A percentile compares a stretch with the other conserved stretches of the same genome.
Evolutionary conservation across 2,797 vertebrate genomes (phyloP).

Genomic region (Enteromius treurensis): DNA sequence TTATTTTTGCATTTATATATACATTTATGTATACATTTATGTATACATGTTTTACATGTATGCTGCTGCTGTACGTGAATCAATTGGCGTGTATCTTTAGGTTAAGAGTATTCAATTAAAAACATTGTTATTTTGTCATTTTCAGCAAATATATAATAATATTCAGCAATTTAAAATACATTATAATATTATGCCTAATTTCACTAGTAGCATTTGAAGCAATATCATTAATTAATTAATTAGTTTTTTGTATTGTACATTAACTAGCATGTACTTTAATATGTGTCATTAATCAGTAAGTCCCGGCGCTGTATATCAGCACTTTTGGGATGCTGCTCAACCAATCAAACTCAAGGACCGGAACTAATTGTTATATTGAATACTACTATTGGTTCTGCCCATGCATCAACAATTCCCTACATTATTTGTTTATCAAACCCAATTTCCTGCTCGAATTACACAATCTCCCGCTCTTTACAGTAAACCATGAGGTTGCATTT

Average conservation of each 20-base stretch:
- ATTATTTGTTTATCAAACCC: slow-evolving; percentile 7
- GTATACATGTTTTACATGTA: too few species aligned
- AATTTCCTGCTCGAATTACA: slow-evolving; percentile 17
- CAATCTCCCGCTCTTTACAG: not conserved
- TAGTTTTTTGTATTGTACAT: not conserved
- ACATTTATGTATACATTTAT: too few species aligned
- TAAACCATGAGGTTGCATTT: slow-evolving; percentile 5
- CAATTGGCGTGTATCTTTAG: not conserved
- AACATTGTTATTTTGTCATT: not conserved
- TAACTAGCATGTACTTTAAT: not conserved
- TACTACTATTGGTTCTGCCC: slow-evolving; percentile 4
- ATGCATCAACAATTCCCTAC: slow-evolving; percentile 17
- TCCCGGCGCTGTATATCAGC: not conserved
- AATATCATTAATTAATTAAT: not conserved
- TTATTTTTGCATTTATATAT: not conserved
- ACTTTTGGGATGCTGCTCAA: not conserved
- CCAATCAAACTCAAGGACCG: slow-evolving; percentile 3
- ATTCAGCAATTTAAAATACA: not conserved
- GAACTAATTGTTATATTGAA: slow-evolving; percentile 23
- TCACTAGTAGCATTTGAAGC: not conserved
- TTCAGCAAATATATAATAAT: too few species aligned
- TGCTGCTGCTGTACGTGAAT: not conserved
- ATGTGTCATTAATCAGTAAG: not conserved
- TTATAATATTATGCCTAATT: not conserved
- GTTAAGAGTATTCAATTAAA: not conserved